Percentiles rank a stretch among this genome's conserved stretches.
Conservation (phyloP, 2,113 vertebrate genomes). For the Lepus americanus region DNA sequence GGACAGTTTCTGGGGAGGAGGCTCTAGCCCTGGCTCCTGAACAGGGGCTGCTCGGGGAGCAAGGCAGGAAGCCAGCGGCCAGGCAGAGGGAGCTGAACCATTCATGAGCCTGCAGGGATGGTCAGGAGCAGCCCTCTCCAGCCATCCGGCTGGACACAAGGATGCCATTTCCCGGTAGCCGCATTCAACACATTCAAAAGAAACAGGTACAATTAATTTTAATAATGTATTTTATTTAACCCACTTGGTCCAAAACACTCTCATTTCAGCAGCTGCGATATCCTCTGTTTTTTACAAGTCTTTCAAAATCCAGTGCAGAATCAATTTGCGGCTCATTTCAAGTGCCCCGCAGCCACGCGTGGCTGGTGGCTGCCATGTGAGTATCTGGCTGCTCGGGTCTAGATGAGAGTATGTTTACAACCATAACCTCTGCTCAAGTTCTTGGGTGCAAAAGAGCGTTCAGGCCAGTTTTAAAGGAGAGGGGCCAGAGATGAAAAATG, state of each 20-base stretch:
- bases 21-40: not conserved
- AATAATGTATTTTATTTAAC: not conserved
- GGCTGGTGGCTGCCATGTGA: not conserved
- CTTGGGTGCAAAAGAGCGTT: not conserved
- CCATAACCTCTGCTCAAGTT: not conserved
- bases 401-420: not conserved
- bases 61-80: not conserved
- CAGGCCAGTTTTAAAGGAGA: not conserved
- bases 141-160: fast-evolving
- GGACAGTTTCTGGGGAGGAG: not conserved
- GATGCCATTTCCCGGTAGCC: not conserved
- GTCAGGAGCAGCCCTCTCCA: fast-evolving
- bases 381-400: not conserved
- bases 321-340: not conserved
- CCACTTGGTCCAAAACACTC: not conserved
- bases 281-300: not conserved
- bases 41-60: not conserved
- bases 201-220: not conserved
- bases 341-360: fast-evolving
- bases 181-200: not conserved
- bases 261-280: not conserved
- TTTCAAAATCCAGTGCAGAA: not conserved
- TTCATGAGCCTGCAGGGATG: no score
- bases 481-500: not conserved
- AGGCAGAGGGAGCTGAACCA: not conserved